Base-by-base conservation (phyloP, 1,140 invertebrate genomes). In the Eufriesea mexicana region DNA sequence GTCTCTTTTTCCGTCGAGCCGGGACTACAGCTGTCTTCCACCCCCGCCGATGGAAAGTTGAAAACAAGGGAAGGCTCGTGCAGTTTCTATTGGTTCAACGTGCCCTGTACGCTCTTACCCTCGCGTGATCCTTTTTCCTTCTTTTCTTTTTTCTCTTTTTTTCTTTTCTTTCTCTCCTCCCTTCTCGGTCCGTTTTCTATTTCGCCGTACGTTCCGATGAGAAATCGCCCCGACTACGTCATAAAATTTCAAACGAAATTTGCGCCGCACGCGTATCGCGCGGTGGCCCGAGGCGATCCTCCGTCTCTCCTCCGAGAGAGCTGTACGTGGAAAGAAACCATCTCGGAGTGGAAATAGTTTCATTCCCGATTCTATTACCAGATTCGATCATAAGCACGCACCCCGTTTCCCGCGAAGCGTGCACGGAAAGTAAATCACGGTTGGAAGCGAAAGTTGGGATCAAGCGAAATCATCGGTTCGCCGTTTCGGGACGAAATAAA, bases 1-100 rank as follows among this genome's bases (percentile, higher is more conserved):
- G 77, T 73, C 79, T 79, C 87, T 88, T 85, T 82, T 66, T 79
- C 76, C 55, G 70, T 55, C 75, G 42, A 59, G 61, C 49, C 54
- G 57, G 23, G 61, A 76, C 78, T 66, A 61, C 73, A 47, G 51
- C 5, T 35, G 42, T 16, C 42, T 35, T 35, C 71, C 14, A 23
- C 47, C 20, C 12, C 20, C 20, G 0, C n/a, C 66, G 23, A 7
- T 28, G 18, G 20, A 23, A 67, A 78, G 20, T 49, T n/a, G 47
- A 45, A 49, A 83, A 83, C 79, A 82, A 57, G 62, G 73, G 20
- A 45, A 42, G n/a, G 45, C 18, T 74, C 71, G 70, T 62, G 51
- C 59, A 55, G 18, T 74, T 68, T 76, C 51, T 55, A 74, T 82
- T 25, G 72, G 67, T 25, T 57, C 47, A 9, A 12, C 35, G 14